Base-by-base conservation (phyloP, 2,888 invertebrate species). In the Coelogynopora nodosa region DNA sequence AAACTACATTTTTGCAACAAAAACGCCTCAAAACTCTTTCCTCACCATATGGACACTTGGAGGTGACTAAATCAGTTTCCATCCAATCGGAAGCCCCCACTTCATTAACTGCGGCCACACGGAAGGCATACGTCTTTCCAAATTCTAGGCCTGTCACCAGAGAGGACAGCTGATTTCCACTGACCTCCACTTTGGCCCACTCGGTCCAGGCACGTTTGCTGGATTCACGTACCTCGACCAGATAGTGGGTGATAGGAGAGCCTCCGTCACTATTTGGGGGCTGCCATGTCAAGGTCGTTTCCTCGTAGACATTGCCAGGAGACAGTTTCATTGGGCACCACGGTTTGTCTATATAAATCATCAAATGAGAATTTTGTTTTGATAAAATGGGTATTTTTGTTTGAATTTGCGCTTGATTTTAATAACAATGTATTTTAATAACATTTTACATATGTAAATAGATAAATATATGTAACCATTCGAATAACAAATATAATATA, bases 261-360 rank as follows among this genome's bases (percentile, higher is more conserved):
- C 90, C 89, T 67, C 90, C 89, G 2, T 91, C 90, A 82, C 89
- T 89, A 30, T 90, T 89, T 29, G 92, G 87, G 67, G 95, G 94
- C 90, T 95, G 95, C 96, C 96, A 96, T 91, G 94, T 94, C 88
- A 96, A 93, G 23, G 94, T 49, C 5, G 49, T 49, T 18, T 49
- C 49, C 18, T 49, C 49, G 18, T 49, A 49, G 10, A 49, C 49
- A 13, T 49, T 49, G 10, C 49, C 49, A 18, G 49, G 49, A 49
- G 5, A 5, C 49, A 49, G 49, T 49, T 49, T 49, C 49, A 49
- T 49, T 5, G 49, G 49, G 18, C 49, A 49, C 49, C 49, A 49
- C 10, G 49, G 49, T 18, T 49, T 49, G 49, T 49, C 49, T 49
- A 18, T 13, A 49, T 13, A 49, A 13, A 13, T 13, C 5, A 49